These are phyloP conservation scores for Apostichopus parvimensis DNA, from an alignment of 35 echinoderm and acorn worm genomes.

Conservation along the genomic window DNA sequence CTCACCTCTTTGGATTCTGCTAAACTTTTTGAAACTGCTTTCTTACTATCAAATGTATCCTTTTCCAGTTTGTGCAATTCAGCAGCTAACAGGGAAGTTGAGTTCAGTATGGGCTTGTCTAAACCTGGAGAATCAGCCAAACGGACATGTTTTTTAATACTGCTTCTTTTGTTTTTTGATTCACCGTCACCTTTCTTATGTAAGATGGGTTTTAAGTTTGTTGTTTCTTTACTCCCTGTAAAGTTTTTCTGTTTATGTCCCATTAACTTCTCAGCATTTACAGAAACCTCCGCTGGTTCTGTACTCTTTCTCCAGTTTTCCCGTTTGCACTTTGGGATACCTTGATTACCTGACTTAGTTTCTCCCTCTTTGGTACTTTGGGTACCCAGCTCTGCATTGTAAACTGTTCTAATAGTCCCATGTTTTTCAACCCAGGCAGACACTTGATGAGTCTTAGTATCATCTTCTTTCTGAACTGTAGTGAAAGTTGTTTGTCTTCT, in stretches of 20 bases:
- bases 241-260: neutral
- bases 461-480: neutral
- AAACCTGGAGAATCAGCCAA: neutral
- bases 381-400: neutral
- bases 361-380: neutral
- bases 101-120: neutral
- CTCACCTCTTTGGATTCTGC: conserved; percentile 25
- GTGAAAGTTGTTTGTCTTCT: neutral
- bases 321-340: neutral
- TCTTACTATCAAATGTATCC: conserved; percentile 3
- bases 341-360: neutral
- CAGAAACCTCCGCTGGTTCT: neutral
- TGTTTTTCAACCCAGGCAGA: conserved; percentile 32
- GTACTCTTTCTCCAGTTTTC: neutral
- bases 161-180: neutral
- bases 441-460: neutral
- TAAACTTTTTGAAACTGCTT: conserved; percentile 6
- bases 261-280: neutral
- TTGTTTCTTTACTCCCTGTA: neutral
- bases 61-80: conserved; percentile 1
- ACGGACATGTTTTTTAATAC: conserved; percentile 9
- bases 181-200: neutral
- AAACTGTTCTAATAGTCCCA: neutral
- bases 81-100: neutral
- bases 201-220: neutral